Conservation (phyloP, 2,113 vertebrate species). For the Antennarius striatus region DNA sequence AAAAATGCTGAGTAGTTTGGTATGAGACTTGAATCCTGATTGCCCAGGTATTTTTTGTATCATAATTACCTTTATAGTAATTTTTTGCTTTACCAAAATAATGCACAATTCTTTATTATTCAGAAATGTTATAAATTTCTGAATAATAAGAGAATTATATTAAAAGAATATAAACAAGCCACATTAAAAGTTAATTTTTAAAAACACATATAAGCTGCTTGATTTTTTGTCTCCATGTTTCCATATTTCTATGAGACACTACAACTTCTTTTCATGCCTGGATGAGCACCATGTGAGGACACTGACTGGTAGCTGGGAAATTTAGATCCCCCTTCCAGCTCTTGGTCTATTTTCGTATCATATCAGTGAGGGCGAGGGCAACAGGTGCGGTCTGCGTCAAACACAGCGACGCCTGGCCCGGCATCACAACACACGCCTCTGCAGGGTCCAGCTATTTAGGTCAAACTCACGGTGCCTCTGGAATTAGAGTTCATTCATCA, state of each 20-base stretch:
- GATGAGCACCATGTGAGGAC: slow-evolving; percentile 5
- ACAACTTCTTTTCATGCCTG: slow-evolving; percentile 12
- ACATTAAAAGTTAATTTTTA: too few species aligned
- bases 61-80: too few species aligned
- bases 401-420: slow-evolving; percentile 28
- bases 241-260: neutral
- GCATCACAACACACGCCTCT: slow-evolving; percentile 37
- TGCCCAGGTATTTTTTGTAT: too few species aligned
- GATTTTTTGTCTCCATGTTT: neutral
- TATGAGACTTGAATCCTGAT: too few species aligned
- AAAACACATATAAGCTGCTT: too few species aligned
- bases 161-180: too few species aligned
- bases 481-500: slow-evolving; percentile 15
- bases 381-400: slow-evolving; percentile 67
- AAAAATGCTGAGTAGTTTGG: too few species aligned
- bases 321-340: slow-evolving; percentile 48
- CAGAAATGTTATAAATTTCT: too few species aligned
- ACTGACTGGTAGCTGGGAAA: slow-evolving; percentile 22
- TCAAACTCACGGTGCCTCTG: slow-evolving; percentile 17
- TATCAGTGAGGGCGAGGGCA: slow-evolving; percentile 41
- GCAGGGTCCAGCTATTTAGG: slow-evolving; percentile 54
- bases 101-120: too few species aligned
- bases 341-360: slow-evolving; percentile 61
- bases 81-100: too few species aligned
- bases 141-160: too few species aligned